Conservation (phyloP, 2,888 invertebrate genomes). For the Physocephala rufipes region DNA sequence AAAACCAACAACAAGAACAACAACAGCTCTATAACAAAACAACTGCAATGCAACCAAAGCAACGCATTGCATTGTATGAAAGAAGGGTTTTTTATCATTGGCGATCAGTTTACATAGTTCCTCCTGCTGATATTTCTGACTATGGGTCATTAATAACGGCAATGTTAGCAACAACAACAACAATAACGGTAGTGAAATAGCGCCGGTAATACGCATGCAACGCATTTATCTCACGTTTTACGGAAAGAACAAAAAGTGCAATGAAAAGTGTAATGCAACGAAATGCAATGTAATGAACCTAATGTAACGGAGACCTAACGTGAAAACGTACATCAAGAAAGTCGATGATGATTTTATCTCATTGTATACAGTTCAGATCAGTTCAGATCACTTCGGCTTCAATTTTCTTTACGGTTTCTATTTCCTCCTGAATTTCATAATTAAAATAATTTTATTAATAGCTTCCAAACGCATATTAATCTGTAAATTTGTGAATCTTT, state of each 20-base stretch:
- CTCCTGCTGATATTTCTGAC: conserved; percentile 2
- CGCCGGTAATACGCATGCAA: conserved; percentile 19
- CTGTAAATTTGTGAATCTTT: no score
- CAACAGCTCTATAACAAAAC: not conserved
- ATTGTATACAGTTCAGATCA: no score
- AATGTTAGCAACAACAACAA: not conserved
- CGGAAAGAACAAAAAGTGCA: not conserved
- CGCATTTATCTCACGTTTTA: conserved; percentile 4
- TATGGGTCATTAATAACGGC: conserved; percentile 8
- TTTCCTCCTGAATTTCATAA: no score
- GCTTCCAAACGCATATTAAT: no score
- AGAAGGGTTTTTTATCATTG: not conserved
- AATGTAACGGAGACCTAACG: conserved; percentile 39
- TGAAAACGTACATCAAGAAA: no score
- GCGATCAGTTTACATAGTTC: no score
- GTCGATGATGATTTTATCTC: no score
- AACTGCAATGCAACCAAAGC: not conserved
- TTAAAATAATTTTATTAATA: no score
- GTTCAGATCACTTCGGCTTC: not conserved
- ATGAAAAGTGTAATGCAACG: conserved; percentile 1
- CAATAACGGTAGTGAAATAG: not conserved
- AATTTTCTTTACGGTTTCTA: not conserved
- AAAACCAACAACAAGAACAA: conserved; percentile 27
- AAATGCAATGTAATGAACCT: conserved; percentile 13
- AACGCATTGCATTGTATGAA: not conserved